phyloP scores from a whole-genome alignment of 2,113 vertebrate genomes.

The Oncorhynchus tshawytscha region DNA sequence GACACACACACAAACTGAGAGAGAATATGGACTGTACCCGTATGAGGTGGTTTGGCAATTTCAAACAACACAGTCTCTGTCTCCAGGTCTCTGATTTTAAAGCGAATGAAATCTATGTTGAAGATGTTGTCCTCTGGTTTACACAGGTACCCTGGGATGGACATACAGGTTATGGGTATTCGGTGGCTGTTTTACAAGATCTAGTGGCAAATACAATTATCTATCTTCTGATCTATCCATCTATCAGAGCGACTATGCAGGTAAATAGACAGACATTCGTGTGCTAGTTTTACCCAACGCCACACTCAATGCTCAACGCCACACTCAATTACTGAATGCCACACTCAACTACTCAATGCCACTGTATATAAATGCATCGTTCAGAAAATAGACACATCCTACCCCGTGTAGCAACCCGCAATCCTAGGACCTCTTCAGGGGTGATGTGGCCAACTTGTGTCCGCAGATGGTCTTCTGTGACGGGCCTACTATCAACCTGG shows the following conservation, averaged over 20 bases:
- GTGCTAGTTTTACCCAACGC: no score
- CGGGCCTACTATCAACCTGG: conserved; percentile 67
- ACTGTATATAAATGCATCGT: neutral
- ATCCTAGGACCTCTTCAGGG: conserved; percentile 84
- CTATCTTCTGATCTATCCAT: no score
- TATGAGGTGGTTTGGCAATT: conserved; percentile 86
- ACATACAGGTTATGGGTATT: conserved; percentile 6
- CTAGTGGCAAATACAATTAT: no score
- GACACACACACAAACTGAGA: neutral
- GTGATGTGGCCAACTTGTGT: conserved; percentile 72
- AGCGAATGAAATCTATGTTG: conserved; percentile 90
- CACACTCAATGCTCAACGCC: no score
- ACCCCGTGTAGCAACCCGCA: conserved; percentile 83
- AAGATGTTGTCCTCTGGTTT: conserved; percentile 91
- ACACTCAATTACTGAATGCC: no score
- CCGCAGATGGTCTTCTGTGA: conserved; percentile 83
- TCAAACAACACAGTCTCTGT: conserved; percentile 89
- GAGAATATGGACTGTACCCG: conserved; percentile 67
- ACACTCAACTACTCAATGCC: no score
- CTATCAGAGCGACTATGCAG: no score
- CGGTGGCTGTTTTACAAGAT: neutral
- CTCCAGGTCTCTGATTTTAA: conserved; percentile 93
- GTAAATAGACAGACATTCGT: no score
- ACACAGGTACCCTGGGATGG: conserved; percentile 83
- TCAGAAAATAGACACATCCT: conserved; percentile 16